These are phyloP conservation scores for Cygnus atratus DNA, from an alignment of 2,113 vertebrate species.

Conservation along the genomic window DNA sequence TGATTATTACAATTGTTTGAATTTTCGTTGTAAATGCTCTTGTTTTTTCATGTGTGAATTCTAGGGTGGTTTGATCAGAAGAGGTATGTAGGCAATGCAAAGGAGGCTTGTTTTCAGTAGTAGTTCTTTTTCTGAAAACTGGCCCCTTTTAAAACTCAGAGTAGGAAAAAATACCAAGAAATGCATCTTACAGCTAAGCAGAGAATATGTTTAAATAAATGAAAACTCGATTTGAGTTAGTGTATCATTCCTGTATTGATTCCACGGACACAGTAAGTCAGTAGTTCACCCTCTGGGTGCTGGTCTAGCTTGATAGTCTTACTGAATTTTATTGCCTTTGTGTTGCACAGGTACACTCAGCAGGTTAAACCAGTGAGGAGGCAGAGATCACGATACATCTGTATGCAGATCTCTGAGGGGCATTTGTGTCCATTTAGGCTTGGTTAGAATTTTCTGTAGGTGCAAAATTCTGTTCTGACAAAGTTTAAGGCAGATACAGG, in stretches of 20 bases:
- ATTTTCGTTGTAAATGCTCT: neutral
- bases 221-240: neutral
- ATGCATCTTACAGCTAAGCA: neutral
- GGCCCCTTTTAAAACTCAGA: neutral
- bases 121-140: neutral
- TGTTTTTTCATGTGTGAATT: neutral
- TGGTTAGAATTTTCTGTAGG: neutral
- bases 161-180: neutral
- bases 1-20: neutral
- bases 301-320: neutral
- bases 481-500: neutral
- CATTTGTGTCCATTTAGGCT: neutral
- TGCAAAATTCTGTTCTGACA: neutral
- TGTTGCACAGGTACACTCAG: neutral
- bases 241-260: neutral
- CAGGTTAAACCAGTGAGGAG: neutral
- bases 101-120: neutral
- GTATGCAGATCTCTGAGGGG: neutral
- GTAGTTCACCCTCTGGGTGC: neutral
- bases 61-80: neutral
- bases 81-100: neutral
- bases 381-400: neutral
- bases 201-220: neutral
- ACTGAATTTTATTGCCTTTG: neutral
- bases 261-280: neutral